phyloP scores from a whole-genome alignment of 2,888 invertebrate genomes.

The Hartigia nigra region DNA sequence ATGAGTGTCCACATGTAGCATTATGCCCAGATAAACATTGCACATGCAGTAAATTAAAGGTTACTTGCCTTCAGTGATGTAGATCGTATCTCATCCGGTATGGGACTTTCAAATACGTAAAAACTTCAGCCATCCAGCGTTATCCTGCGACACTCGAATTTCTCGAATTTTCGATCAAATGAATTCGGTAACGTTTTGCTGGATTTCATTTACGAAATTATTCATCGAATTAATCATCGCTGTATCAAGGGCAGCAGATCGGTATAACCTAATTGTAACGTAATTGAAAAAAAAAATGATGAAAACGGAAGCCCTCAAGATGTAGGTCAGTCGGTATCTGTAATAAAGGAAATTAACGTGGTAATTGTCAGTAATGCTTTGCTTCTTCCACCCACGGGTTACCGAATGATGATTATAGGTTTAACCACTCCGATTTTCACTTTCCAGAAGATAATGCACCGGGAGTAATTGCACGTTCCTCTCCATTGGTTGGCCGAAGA shows the following conservation, averaged over 20 bases:
- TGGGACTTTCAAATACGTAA: neutral
- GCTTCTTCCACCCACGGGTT: neutral
- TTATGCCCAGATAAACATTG: neutral
- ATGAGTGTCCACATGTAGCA: neutral
- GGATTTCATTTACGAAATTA: neutral
- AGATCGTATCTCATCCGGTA: neutral
- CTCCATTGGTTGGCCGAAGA: neutral
- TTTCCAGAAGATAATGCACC: neutral
- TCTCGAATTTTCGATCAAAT: neutral
- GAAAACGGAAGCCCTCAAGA: neutral
- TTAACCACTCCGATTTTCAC: neutral
- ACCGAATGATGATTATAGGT: neutral
- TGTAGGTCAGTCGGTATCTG: neutral
- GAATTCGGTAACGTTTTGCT: neutral
- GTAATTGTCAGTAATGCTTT: neutral
- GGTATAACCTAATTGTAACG: neutral
- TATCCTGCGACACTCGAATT: neutral
- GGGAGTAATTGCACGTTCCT: neutral
- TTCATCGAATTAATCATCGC: neutral
- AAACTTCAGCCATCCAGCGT: neutral
- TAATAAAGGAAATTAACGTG: neutral
- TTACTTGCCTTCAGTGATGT: neutral
- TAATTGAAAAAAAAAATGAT: neutral
- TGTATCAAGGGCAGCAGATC: neutral
- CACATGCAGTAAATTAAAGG: neutral